Conservation (phyloP, 1,140 invertebrate genomes). For the Atopsyche davidsoni region DNA sequence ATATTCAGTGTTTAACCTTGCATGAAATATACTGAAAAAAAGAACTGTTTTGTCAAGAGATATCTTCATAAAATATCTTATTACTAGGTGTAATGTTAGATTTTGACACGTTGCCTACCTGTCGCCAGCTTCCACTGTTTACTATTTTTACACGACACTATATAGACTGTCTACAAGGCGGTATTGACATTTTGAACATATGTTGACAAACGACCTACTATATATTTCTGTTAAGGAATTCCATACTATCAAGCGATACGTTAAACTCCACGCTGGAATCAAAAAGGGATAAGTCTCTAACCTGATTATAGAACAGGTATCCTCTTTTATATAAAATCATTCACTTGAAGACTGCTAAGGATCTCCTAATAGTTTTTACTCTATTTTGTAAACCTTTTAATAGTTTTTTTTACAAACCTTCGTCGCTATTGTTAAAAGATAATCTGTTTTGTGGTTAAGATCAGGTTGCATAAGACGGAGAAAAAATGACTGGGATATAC, state of each 20-base stretch:
- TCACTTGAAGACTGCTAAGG: background rate
- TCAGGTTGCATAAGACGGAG: too few relatives aligned
- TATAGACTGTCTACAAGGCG: conserved; percentile 10
- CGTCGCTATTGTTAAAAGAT: too few relatives aligned
- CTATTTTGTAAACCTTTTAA: too few relatives aligned
- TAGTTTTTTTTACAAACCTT: too few relatives aligned
- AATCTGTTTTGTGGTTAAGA: too few relatives aligned
- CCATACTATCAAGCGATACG: background rate
- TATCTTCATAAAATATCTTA: conserved; percentile 21
- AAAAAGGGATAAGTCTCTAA: conserved; percentile 14
- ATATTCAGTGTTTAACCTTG: background rate
- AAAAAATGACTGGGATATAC: too few relatives aligned
- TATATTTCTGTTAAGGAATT: background rate
- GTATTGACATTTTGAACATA: conserved; percentile 18
- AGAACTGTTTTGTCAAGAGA: conserved; percentile 2
- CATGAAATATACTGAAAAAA: background rate
- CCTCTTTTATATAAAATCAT: conserved; percentile 17
- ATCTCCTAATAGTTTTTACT: too few relatives aligned
- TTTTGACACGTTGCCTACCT: conserved; percentile 20
- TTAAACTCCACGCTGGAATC: background rate
- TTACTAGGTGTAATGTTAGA: conserved; percentile 25
- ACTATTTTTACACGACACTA: conserved; percentile 16
- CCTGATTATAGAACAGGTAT: conserved; percentile 14
- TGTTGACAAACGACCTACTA: conserved; percentile 20
- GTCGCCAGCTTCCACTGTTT: conserved; percentile 11